Evolutionary conservation across 1,140 invertebrate species (phyloP).

Genomic region (Hormaphis cornu): DNA sequence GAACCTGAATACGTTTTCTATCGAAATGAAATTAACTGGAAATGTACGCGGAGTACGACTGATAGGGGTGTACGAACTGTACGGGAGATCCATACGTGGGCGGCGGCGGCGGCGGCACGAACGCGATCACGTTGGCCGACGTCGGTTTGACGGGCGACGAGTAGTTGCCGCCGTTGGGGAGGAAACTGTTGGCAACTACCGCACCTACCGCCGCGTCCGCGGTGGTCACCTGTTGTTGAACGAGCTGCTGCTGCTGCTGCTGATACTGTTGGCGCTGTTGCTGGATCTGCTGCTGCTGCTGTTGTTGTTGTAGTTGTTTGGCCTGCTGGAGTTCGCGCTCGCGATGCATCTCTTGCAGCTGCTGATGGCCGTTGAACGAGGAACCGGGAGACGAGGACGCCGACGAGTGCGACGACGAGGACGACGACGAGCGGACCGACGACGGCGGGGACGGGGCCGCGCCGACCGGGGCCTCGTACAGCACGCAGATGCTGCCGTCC

Average conservation of each 20-base stretch:
- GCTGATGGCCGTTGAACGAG: background rate
- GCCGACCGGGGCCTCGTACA: background rate
- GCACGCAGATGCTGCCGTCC: conserved; percentile 40
- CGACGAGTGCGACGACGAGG: background rate
- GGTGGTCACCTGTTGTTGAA: background rate
- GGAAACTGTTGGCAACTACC: background rate
- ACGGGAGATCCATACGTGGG: conserved; percentile 20
- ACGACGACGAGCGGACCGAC: background rate
- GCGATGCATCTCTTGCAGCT: background rate
- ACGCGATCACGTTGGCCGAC: background rate
- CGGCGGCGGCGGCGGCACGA: background rate
- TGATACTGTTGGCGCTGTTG: background rate
- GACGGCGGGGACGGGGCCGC: background rate
- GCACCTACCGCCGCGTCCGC: background rate
- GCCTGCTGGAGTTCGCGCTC: background rate
- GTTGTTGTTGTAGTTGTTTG: background rate
- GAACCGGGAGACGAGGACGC: background rate
- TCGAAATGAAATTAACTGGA: conserved; percentile 17
- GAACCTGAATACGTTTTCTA: conserved; percentile 23
- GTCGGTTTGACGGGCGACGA: background rate
- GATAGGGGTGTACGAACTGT: conserved; percentile 13
- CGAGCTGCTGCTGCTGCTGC: background rate
- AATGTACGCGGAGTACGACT: conserved; percentile 12
- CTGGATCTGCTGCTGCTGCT: background rate
- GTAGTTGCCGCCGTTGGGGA: background rate